A percentile compares a stretch with the other conserved stretches of the same genome.
Conservation (phyloP, 1,140 invertebrate species). For the Drosophila elegans region DNA sequence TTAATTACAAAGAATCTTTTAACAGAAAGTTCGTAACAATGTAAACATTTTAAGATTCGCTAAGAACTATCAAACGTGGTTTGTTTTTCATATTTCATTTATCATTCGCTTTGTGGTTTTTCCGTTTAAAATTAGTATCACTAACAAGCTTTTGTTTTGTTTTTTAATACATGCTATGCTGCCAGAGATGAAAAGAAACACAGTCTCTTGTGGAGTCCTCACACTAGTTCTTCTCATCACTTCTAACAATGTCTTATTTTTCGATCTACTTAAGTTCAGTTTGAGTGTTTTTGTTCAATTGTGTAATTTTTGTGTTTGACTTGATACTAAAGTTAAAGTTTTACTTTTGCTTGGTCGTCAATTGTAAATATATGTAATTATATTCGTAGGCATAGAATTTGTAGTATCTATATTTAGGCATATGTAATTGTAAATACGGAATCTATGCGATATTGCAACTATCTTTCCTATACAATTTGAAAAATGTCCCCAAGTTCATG, state of each 20-base stretch:
- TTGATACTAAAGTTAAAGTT: constrained; percentile 72
- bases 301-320: constrained; percentile 36
- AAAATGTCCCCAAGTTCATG: constrained; percentile 24
- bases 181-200: constrained; percentile 24
- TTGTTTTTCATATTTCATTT: constrained; percentile 14
- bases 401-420: constrained; percentile 28
- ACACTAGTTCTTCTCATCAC: constrained; percentile 2
- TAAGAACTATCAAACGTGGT: constrained; percentile 45
- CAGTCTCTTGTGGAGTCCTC: constrained; percentile 1
- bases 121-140: constrained; percentile 79
- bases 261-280: constrained; percentile 42
- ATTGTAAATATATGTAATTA: constrained; percentile 63
- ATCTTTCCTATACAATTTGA: constrained; percentile 53
- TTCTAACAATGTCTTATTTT: constrained; percentile 25
- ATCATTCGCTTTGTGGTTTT: constrained; percentile 5
- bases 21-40: constrained; percentile 50
- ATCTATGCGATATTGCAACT: constrained; percentile 30
- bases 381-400: constrained; percentile 61
- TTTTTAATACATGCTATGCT: constrained; percentile 27
- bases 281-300: constrained; percentile 12
- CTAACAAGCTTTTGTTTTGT: constrained; percentile 69
- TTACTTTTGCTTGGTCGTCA: constrained; percentile 79
- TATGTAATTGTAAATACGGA: constrained; percentile 43
- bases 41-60: constrained; percentile 37
- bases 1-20: constrained; percentile 21